A percentile compares a stretch with the other conserved stretches of the same genome.
These are phyloP conservation scores for Scaeva pyrastri DNA, from an alignment of 2,888 invertebrate species.

Conservation along the genomic window DNA sequence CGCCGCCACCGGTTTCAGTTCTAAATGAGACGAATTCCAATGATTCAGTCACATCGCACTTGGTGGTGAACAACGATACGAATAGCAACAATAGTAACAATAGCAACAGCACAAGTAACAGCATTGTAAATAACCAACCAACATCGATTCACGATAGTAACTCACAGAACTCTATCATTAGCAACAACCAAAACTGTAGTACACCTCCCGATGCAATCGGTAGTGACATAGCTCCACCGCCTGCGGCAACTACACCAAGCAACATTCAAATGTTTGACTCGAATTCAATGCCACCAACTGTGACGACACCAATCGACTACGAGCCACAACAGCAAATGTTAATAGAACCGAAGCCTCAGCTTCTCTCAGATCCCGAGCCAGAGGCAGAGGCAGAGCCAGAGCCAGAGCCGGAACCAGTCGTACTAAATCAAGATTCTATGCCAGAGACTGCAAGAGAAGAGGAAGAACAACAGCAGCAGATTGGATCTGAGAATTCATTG, in stretches of 20 bases:
- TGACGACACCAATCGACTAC: slow-evolving; percentile 74
- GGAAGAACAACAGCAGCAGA: slow-evolving; percentile 63
- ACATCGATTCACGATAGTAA: slow-evolving; percentile 84
- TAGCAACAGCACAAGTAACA: slow-evolving; percentile 83
- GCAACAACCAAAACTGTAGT: slow-evolving; percentile 77
- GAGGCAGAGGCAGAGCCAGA: no score
- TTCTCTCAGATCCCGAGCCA: slow-evolving; percentile 35
- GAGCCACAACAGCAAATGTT: slow-evolving; percentile 64
- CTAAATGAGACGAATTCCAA: slow-evolving; percentile 83
- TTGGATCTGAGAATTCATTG: slow-evolving; percentile 65
- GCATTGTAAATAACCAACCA: slow-evolving; percentile 83
- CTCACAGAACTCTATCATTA: slow-evolving; percentile 83
- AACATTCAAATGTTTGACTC: slow-evolving; percentile 79
- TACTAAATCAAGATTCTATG: slow-evolving; percentile 62
- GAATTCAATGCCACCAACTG: slow-evolving; percentile 80
- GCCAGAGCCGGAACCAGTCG: slow-evolving; percentile 36
- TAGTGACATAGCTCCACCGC: slow-evolving; percentile 46
- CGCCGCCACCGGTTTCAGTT: slow-evolving; percentile 79
- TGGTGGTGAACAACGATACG: slow-evolving; percentile 79
- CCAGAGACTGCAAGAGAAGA: slow-evolving; percentile 60
- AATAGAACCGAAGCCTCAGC: slow-evolving; percentile 49
- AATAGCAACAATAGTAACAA: slow-evolving; percentile 82
- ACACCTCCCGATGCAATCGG: slow-evolving; percentile 61
- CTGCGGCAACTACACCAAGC: slow-evolving; percentile 57
- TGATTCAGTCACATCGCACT: slow-evolving; percentile 82